Base-by-base conservation (phyloP, 1,140 invertebrate genomes). In the Palaemon carinicauda region DNA sequence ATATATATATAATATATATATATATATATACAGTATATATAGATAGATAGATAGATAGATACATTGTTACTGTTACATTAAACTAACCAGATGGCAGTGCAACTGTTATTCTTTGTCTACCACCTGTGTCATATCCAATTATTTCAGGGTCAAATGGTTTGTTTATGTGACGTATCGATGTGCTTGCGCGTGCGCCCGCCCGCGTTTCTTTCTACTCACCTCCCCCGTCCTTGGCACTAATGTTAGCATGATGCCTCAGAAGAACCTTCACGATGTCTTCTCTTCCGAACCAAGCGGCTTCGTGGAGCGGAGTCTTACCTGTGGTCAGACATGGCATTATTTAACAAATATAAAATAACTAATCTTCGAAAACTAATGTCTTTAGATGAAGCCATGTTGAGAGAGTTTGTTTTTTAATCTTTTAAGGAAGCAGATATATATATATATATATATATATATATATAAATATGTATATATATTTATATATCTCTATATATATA, bases 271-370 rank as follows among this genome's bases (percentile, higher is more conserved):
- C 60, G 0, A 81, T 24, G 17, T 81, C 80, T 50, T 81, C 52
- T 1, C 60, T 56, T 1, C 80, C 80, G 24, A 71, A 81, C 60
- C 56, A 71, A 17, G 60, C 80, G 5, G 80, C 80, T n/a, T 73
- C 69, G 27, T 73, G 69, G 21, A 73, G n/a, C 5, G 69, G 24
- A 19, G 69, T 73, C 5, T 31, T n/a, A 15, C 69, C 69, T 73
- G 27, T 19, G 15, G 27, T 15, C 17, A 17, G 3, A 73, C 7
- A 51, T 2, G 74, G 10, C 19, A 24, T 3, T n/a, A 19, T 17
- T 12, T 65, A 10, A 17, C 27, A 65, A 3, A 65, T 60, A 65
- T 19, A 3, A 60, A 60, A 60, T 60, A 12, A 17, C 19, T 24
- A 10, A 65, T 2, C n/a, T 65, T 10, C 7, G 14, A 10, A 65